Evolutionary conservation across 23 tunicate species (phyloP).

Genomic region (Aplidium turbinatum): DNA sequence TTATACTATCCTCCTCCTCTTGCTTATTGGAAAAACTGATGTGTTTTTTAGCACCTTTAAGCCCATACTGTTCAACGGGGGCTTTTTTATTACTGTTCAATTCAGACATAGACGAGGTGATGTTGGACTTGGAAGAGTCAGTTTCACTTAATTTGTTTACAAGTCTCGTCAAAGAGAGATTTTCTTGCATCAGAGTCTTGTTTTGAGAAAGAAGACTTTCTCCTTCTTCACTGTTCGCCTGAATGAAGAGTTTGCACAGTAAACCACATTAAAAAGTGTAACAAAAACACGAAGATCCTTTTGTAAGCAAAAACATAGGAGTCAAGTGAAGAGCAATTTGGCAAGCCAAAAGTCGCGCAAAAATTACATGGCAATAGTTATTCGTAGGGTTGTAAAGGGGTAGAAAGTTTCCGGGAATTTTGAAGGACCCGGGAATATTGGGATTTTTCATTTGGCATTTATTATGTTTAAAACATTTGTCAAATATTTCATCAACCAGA

Average conservation of each 20-base stretch:
- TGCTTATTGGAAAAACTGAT: not conserved
- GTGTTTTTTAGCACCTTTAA: not conserved
- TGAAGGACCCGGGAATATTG: no score
- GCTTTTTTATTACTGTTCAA: not conserved
- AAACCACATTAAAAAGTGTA: not conserved
- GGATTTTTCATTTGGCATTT: no score
- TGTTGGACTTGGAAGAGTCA: conserved; percentile 4
- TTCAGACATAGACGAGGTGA: not conserved
- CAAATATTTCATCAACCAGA: no score
- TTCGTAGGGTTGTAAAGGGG: no score
- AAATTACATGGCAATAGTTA: no score
- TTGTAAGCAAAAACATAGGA: no score
- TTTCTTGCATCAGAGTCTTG: conserved; percentile 65
- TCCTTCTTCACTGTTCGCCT: conserved; percentile 47
- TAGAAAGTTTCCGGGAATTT: no score
- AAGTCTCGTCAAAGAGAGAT: conserved; percentile 56
- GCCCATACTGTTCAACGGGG: not conserved
- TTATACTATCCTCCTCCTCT: no score
- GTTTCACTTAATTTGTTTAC: conserved; percentile 56
- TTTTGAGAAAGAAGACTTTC: conserved; percentile 46
- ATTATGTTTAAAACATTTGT: no score
- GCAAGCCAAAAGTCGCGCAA: no score
- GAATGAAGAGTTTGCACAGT: not conserved
- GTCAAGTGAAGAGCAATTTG: no score
- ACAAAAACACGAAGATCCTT: no score